A percentile compares a stretch with the other conserved stretches of the same genome.
These are phyloP conservation scores for Chelonus insularis DNA, from an alignment of 1,140 invertebrate species.

Conservation along the genomic window DNA sequence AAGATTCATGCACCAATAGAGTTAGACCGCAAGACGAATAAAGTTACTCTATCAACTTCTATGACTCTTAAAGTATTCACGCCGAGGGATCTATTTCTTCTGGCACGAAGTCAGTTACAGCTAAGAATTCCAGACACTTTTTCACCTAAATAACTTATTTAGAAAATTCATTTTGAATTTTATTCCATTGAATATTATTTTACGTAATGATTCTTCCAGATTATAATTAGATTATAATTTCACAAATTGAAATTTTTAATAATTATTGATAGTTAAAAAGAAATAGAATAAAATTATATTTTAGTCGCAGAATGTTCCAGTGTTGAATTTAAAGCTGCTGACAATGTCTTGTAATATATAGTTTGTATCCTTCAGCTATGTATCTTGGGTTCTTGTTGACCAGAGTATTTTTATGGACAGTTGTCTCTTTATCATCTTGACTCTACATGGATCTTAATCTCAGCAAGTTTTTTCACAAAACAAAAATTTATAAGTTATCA, in stretches of 20 bases:
- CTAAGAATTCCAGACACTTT: neutral
- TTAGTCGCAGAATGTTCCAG: too few species aligned
- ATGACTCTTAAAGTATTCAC: slow-evolving; percentile 17
- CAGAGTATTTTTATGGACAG: neutral
- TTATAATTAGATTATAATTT: too few species aligned
- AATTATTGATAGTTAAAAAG: too few species aligned
- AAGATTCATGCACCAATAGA: slow-evolving; percentile 15
- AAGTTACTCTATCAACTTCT: slow-evolving; percentile 21
- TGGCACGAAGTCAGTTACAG: neutral
- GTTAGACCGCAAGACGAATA: slow-evolving; percentile 21
- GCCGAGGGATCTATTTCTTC: slow-evolving; percentile 4
- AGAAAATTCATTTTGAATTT: too few species aligned
- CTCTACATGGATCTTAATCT: slow-evolving; percentile 5
- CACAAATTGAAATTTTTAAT: too few species aligned
- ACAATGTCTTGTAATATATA: too few species aligned
- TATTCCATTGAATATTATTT: too few species aligned
- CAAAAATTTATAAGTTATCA: neutral
- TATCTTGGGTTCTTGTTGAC: too few species aligned
- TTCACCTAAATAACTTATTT: neutral
- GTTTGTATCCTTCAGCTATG: too few species aligned
- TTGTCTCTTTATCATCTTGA: neutral
- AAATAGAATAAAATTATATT: too few species aligned
- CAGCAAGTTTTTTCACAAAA: slow-evolving; percentile 8
- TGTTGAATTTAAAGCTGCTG: too few species aligned
- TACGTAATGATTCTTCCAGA: too few species aligned